Evolutionary conservation across 1,140 invertebrate species (phyloP).

Genomic region (Drosophila kikkawai): DNA sequence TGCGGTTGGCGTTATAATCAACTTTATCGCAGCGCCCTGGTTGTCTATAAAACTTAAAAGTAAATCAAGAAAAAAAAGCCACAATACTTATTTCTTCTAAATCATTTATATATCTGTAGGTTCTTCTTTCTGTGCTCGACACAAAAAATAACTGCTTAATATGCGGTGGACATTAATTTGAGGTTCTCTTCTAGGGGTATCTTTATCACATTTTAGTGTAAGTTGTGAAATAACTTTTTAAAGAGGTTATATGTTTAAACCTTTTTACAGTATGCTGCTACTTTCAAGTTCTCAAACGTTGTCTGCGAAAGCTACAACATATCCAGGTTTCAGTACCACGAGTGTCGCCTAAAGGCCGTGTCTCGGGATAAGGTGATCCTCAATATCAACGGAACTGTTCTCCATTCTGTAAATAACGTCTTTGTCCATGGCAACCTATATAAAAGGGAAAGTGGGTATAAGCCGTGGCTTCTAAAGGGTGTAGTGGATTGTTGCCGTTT

Average conservation of each 20-base stretch:
- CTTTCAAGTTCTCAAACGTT: not conserved
- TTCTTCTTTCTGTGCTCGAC: not conserved
- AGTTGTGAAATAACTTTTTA: not conserved
- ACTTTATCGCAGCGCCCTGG: too few relatives aligned
- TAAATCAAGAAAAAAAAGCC: too few relatives aligned
- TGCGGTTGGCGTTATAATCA: too few relatives aligned
- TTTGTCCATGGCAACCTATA: not conserved
- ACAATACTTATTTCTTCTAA: too few relatives aligned
- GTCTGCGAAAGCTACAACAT: conserved; percentile 1
- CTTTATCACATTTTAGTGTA: not conserved
- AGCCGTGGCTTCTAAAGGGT: not conserved
- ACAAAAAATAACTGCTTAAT: not conserved
- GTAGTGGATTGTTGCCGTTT: conserved; percentile 8
- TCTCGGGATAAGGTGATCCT: not conserved
- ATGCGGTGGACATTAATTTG: not conserved
- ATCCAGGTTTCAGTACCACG: not conserved
- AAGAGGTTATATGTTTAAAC: too few relatives aligned
- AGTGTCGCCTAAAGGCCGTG: not conserved
- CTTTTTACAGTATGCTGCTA: not conserved
- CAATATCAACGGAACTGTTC: not conserved
- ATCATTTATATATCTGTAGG: not conserved
- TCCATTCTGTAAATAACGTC: not conserved
- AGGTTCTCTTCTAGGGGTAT: not conserved
- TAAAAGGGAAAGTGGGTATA: not conserved
- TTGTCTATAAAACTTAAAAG: too few relatives aligned